These are phyloP conservation scores for Scyliorhinus canicula DNA, from an alignment of 2,797 vertebrate genomes.

Conservation along the genomic window DNA sequence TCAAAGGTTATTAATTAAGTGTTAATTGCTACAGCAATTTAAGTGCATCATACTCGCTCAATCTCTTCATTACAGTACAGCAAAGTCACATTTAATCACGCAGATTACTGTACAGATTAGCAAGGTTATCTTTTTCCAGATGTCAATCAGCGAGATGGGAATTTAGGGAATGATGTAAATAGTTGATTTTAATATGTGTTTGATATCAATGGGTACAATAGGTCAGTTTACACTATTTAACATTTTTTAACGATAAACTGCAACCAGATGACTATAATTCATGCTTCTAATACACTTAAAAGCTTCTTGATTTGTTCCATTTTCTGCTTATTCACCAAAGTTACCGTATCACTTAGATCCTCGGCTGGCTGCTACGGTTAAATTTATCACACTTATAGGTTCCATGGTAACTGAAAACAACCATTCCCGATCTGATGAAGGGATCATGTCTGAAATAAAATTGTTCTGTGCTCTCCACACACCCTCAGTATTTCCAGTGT, in stretches of 20 bases:
- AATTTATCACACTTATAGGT: not conserved
- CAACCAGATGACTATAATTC: not conserved
- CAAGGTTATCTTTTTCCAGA: not conserved
- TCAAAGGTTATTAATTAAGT: not conserved
- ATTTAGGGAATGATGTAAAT: not conserved
- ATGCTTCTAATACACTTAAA: not conserved
- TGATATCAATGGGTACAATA: too few relatives aligned
- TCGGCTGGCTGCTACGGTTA: too few relatives aligned
- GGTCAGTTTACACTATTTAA: not conserved
- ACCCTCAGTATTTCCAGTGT: not conserved
- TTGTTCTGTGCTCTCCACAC: not conserved
- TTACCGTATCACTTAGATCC: not conserved
- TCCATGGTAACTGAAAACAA: not conserved
- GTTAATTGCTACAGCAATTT: conserved; percentile 2
- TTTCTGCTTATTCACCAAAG: not conserved
- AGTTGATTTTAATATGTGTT: not conserved
- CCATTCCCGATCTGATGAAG: not conserved
- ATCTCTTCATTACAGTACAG: not conserved
- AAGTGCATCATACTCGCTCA: not conserved
- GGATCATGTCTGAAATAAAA: not conserved
- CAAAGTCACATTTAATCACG: not conserved
- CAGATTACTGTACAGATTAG: not conserved
- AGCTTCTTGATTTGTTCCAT: not conserved
- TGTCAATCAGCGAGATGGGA: not conserved
- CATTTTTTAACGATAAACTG: not conserved